Conservation (phyloP, 2,113 vertebrate genomes). For the Axis porcinus region DNA sequence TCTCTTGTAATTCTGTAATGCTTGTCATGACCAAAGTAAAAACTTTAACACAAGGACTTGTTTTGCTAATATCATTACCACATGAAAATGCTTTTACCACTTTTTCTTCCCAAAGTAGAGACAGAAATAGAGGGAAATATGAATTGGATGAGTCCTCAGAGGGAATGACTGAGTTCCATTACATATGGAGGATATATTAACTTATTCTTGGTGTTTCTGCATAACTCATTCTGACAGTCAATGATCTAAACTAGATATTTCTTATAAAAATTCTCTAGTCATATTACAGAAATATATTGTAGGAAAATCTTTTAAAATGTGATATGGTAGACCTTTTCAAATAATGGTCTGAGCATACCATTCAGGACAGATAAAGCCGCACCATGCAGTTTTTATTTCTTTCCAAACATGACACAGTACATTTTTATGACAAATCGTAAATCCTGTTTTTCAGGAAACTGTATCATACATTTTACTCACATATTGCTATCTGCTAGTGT, state of each 20-base stretch:
- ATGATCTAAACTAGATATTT: conserved; percentile 3
- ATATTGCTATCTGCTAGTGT: not conserved
- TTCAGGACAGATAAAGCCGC: not conserved
- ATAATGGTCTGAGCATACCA: not conserved
- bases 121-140: not conserved
- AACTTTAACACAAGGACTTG: not conserved
- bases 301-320: not conserved
- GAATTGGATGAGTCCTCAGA: not conserved
- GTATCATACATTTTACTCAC: not conserved
- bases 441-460: not conserved
- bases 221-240: not conserved
- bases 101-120: not conserved
- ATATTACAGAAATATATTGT: not conserved
- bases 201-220: not conserved
- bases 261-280: not conserved
- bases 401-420: not conserved
- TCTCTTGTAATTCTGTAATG: not conserved
- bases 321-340: not conserved
- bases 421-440: not conserved
- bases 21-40: not conserved
- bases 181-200: not conserved
- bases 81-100: not conserved
- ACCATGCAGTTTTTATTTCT: not conserved
- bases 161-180: not conserved
- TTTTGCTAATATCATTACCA: not conserved